phyloP scores from a whole-genome alignment of 2,888 invertebrate species.

The Miltochrista miniata region DNA sequence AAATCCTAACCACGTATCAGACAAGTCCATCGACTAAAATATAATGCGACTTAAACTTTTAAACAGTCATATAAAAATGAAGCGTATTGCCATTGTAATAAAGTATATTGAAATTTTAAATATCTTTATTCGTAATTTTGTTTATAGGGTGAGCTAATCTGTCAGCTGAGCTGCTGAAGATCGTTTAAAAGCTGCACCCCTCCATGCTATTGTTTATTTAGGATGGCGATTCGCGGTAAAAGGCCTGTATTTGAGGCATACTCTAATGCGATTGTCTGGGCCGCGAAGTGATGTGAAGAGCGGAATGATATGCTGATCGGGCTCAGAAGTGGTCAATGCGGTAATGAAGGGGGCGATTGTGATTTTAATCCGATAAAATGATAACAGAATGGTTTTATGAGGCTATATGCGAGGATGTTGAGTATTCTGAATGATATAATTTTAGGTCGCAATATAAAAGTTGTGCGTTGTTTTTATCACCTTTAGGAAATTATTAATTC shows the following conservation, averaged over 20 bases:
- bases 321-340: conserved; percentile 45
- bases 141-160: conserved; percentile 76
- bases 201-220: conserved; percentile 81
- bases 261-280: conserved; percentile 75
- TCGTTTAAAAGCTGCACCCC: conserved; percentile 79
- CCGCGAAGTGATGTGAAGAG: conserved; percentile 58
- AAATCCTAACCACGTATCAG: conserved; percentile 76
- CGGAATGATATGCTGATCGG: conserved; percentile 56
- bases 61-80: conserved; percentile 24
- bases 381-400: conserved; percentile 22
- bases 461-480: too few relatives aligned
- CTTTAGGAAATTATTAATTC: too few relatives aligned
- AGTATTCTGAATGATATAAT: too few relatives aligned
- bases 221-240: conserved; percentile 76
- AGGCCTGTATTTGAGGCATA: conserved; percentile 77
- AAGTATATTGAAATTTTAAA: conserved; percentile 15
- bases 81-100: conserved; percentile 27
- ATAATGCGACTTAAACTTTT: conserved; percentile 10
- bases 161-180: conserved; percentile 79
- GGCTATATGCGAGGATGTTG: conserved; percentile 14
- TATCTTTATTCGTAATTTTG: conserved; percentile 45
- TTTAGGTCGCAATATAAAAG: too few relatives aligned
- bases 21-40: conserved; percentile 56
- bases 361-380: conserved; percentile 48
- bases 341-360: conserved; percentile 43